Evolutionary conservation across 2,888 invertebrate genomes (phyloP).

Genomic region (Drosophila pullipes): DNA sequence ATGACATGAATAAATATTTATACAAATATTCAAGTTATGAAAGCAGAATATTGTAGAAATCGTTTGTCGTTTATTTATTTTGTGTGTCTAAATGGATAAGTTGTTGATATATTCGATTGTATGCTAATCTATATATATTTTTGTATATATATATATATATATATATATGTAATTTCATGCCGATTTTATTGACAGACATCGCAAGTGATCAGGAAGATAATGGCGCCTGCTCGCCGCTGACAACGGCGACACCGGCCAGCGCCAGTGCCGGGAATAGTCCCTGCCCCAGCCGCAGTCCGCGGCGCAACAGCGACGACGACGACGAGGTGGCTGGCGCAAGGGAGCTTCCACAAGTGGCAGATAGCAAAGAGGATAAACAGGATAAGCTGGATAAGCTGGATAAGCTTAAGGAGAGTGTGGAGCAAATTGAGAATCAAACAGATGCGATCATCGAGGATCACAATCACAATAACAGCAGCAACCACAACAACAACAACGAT

Average conservation of each 20-base stretch:
- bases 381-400: background rate
- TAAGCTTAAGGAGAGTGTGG: background rate
- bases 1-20: background rate
- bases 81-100: no score
- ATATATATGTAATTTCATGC: background rate
- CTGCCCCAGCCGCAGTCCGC: slow-evolving; percentile 63
- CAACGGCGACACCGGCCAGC: slow-evolving; percentile 67
- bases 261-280: slow-evolving; percentile 60
- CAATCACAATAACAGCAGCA: slow-evolving; percentile 48
- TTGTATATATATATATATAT: background rate
- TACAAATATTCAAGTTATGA: background rate
- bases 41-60: background rate
- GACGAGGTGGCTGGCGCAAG: slow-evolving; percentile 6
- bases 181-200: slow-evolving; percentile 72
- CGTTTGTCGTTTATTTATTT: background rate
- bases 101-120: background rate
- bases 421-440: slow-evolving; percentile 18
- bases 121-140: background rate
- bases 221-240: slow-evolving; percentile 84
- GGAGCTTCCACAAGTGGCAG: background rate
- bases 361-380: background rate
- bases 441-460: slow-evolving; percentile 44
- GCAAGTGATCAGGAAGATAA: slow-evolving; percentile 85
- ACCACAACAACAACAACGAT: slow-evolving; percentile 18
- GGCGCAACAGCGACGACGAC: slow-evolving; percentile 61